phyloP scores from a whole-genome alignment of 2,113 vertebrate genomes.

The Actenoides lindsayi region DNA sequence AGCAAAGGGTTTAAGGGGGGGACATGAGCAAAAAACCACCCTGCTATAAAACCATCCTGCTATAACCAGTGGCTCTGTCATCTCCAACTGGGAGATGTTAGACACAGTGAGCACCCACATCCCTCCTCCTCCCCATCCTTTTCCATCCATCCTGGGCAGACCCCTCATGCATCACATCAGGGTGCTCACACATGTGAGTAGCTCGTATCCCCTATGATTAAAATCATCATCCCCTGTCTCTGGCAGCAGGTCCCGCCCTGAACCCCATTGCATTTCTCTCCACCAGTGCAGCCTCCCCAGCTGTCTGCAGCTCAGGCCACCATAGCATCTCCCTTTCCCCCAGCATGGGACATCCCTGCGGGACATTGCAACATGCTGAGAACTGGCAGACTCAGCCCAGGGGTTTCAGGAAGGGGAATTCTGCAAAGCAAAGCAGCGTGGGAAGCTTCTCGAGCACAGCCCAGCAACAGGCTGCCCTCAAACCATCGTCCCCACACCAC shows the following conservation, averaged over 20 bases:
- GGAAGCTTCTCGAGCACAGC: not conserved
- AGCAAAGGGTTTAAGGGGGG: not conserved
- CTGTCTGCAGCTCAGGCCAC: not conserved
- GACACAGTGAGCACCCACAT: not conserved
- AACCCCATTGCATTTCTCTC: not conserved
- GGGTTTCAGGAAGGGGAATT: not conserved
- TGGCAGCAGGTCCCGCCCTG: not conserved
- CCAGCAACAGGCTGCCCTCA: not conserved
- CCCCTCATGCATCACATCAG: accelerated
- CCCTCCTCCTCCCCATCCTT: not conserved
- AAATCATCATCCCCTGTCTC: not conserved
- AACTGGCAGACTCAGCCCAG: not conserved
- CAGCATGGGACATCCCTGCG: not conserved
- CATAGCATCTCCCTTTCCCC: not conserved
- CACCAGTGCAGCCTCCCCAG: accelerated
- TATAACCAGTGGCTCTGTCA: accelerated
- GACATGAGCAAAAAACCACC: accelerated
- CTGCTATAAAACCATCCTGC: accelerated
- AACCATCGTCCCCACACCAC: not conserved
- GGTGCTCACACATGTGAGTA: accelerated
- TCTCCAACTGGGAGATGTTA: not conserved
- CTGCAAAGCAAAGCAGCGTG: not conserved
- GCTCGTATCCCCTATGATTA: accelerated
- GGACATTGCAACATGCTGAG: accelerated
- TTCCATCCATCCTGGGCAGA: not conserved